These are phyloP conservation scores for Menura novaehollandiae DNA, from an alignment of 2,113 vertebrate genomes.

Conservation along the genomic window DNA sequence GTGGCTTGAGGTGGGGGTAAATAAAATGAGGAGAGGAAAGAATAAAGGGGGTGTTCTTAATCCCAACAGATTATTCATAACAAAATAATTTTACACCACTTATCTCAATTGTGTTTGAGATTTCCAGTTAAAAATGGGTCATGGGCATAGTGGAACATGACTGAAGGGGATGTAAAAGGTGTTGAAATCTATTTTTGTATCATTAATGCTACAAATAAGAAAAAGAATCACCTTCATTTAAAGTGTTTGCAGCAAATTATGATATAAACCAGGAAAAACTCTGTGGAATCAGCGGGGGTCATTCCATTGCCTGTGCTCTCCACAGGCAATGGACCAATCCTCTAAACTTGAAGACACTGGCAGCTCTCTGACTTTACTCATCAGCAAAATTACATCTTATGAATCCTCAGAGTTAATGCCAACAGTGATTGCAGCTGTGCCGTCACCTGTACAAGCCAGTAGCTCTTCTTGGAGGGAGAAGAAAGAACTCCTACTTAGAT, in stretches of 20 bases:
- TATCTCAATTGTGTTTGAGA: background rate
- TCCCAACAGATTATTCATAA: background rate
- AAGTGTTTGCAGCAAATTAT: background rate
- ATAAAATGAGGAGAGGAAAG: background rate
- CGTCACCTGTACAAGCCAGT: background rate
- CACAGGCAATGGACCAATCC: background rate
- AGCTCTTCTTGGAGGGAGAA: conserved; percentile 25
- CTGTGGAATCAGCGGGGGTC: background rate
- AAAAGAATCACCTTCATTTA: background rate
- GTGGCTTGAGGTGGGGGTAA: background rate
- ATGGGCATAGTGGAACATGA: background rate
- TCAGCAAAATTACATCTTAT: background rate
- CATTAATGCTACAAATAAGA: background rate
- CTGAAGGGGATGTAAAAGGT: background rate
- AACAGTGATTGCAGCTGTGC: background rate
- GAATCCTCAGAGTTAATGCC: background rate
- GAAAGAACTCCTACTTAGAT: conserved; percentile 26
- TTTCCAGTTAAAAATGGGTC: background rate
- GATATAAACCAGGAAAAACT: background rate
- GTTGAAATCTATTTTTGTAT: background rate
- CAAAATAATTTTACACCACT: background rate
- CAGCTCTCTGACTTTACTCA: background rate
- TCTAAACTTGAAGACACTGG: background rate
- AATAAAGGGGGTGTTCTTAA: background rate
- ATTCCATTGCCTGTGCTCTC: background rate